Base-by-base conservation (phyloP, 2,888 invertebrate species). In the Amiota minor region DNA sequence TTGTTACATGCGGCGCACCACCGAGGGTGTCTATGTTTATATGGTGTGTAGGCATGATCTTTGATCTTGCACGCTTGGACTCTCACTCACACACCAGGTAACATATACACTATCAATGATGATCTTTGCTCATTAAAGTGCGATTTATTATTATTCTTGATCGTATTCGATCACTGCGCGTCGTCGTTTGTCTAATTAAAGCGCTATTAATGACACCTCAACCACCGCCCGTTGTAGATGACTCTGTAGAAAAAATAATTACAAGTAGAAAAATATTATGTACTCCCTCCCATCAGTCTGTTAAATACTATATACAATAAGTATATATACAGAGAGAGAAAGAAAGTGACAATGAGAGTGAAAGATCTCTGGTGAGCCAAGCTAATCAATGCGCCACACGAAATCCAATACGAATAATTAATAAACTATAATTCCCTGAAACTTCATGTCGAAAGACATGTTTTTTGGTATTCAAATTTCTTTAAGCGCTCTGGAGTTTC, bases 341-440 rank as follows among this genome's bases (percentile, higher is more conserved):
- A 6, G 35, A 35, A 35, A 35, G 35, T 35, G 35, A 35, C 35
- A 35, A 35, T 35, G 35, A 35, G 6, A 35, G 35, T 35, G 35
- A 35, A 35, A 35, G 35, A 35, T 35, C 35, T 35, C 35, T 35
- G 35, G 35, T 35, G 35, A 53, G 59, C 46, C 18, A 18, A 77
- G 76, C 81, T 77, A 81, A 81, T 80, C 80, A 81, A 80, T 78
- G 65, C 75, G 20, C 71, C 20, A 65, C 76, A 61, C 71, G 86
- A 80, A 83, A 83, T 84, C 81, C 86, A 83, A 83, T 77, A 85
- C 86, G 83, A 85, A 83, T 86, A 82, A 83, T 83, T 86, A 83
- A 83, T 83, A 86, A 80, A 79, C 70, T 61, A 46, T 70, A 61
- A 59, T 70, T 70, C 59, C 61, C n/a, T 70, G 70, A 35, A 83